Percentiles rank a stretch among this genome's conserved stretches.
Conservation (phyloP, 2,113 vertebrate genomes). For the Calidris pugnax region DNA sequence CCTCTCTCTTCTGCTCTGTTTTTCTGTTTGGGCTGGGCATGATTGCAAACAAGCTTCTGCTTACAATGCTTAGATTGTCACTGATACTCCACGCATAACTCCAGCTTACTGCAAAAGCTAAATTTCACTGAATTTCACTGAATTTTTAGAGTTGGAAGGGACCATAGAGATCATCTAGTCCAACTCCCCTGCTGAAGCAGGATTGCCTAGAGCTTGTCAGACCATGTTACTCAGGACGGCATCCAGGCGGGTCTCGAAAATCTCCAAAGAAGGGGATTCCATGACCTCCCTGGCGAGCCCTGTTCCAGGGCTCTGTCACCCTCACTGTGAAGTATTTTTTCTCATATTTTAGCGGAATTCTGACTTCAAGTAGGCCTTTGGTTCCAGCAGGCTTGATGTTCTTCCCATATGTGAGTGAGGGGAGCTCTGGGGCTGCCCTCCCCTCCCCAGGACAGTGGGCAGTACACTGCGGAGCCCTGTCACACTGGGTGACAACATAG, state of each 20-base stretch:
- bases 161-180: too few relatives aligned
- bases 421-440: not conserved
- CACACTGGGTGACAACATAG: rapidly evolving
- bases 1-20: not conserved
- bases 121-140: not conserved
- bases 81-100: not conserved
- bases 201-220: too few relatives aligned
- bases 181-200: too few relatives aligned
- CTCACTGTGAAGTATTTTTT: too few relatives aligned
- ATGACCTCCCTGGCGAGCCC: too few relatives aligned
- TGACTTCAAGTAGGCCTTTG: not conserved
- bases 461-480: not conserved
- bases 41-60: not conserved
- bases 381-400: not conserved
- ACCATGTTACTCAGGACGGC: too few relatives aligned
- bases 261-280: too few relatives aligned
- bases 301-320: too few relatives aligned
- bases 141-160: too few relatives aligned
- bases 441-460: not conserved
- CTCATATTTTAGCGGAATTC: not conserved
- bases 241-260: too few relatives aligned
- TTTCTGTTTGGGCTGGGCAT: not conserved
- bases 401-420: rapidly evolving
- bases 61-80: not conserved
- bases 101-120: not conserved